phyloP scores from a whole-genome alignment of 2,888 invertebrate species.

The Cenopis cana region DNA sequence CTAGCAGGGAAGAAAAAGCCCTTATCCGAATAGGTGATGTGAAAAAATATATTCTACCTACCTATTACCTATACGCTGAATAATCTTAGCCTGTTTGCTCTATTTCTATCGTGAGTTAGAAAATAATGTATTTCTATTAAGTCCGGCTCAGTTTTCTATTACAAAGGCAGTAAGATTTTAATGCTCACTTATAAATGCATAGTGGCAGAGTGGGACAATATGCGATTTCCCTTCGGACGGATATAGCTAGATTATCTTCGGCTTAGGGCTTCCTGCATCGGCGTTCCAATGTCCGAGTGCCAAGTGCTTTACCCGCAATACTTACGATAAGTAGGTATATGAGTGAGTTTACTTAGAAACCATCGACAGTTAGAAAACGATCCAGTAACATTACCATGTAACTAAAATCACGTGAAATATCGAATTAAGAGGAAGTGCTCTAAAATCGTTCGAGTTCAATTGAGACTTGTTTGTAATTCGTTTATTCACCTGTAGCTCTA shows the following conservation, averaged over 20 bases:
- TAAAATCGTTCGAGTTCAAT: too few species aligned
- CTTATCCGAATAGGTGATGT: too few species aligned
- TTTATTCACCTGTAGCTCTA: too few species aligned
- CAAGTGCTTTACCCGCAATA: background rate
- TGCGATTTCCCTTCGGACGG: constrained; percentile 40
- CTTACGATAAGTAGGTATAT: too few species aligned
- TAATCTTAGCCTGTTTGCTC: background rate
- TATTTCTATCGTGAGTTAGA: background rate
- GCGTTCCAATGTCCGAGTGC: background rate
- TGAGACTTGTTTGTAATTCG: too few species aligned
- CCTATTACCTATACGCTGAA: too few species aligned
- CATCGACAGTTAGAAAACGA: background rate
- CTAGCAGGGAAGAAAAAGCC: too few species aligned
- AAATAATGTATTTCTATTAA: background rate
- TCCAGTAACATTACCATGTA: too few species aligned
- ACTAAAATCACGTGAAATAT: too few species aligned
- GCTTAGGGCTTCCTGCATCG: constrained; percentile 37
- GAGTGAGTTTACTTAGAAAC: background rate
- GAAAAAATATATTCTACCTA: too few species aligned
- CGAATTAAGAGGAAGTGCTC: too few species aligned
- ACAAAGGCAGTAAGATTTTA: constrained; percentile 20
- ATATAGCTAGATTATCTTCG: constrained; percentile 37
- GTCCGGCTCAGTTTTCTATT: constrained; percentile 8
- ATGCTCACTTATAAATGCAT: constrained; percentile 40
- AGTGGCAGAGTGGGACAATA: constrained; percentile 33